Percentiles rank a stretch among this genome's conserved stretches.
Conservation (phyloP, 2,888 invertebrate species). For the Hypomecis atomaria region DNA sequence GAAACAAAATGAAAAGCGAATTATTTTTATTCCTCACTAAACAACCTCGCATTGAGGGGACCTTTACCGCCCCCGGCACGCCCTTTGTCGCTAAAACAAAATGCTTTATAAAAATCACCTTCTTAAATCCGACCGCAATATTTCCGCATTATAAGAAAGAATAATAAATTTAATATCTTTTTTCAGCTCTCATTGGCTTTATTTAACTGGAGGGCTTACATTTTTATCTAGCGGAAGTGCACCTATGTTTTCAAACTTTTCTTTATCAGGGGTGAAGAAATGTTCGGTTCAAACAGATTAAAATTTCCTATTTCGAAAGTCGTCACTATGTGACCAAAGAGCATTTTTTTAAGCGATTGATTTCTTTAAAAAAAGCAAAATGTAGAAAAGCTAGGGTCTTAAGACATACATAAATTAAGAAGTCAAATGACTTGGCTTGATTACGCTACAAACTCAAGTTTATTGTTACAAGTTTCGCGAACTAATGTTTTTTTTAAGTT, state of each 20-base stretch:
- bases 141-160: conserved; percentile 37
- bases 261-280: too few species aligned
- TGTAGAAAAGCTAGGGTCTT: too few species aligned
- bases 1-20: conserved; percentile 75
- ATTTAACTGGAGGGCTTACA: not conserved
- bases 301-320: too few species aligned
- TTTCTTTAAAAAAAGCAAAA: too few species aligned
- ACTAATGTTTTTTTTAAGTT: too few species aligned
- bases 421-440: too few species aligned
- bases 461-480: too few species aligned
- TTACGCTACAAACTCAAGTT: too few species aligned
- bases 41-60: conserved; percentile 59
- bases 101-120: conserved; percentile 62
- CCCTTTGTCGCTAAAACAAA: conserved; percentile 65
- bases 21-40: conserved; percentile 75
- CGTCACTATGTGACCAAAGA: too few species aligned
- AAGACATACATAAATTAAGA: too few species aligned
- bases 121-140: conserved; percentile 45
- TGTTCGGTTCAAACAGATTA: too few species aligned
- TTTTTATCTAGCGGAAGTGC: not conserved
- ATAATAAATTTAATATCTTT: conserved; percentile 42
- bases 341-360: too few species aligned
- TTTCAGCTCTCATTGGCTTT: conserved; percentile 21
- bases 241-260: not conserved
- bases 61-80: conserved; percentile 55